Evolutionary conservation across 2,113 vertebrate species (phyloP).

Genomic region (Anolis sagrei): DNA sequence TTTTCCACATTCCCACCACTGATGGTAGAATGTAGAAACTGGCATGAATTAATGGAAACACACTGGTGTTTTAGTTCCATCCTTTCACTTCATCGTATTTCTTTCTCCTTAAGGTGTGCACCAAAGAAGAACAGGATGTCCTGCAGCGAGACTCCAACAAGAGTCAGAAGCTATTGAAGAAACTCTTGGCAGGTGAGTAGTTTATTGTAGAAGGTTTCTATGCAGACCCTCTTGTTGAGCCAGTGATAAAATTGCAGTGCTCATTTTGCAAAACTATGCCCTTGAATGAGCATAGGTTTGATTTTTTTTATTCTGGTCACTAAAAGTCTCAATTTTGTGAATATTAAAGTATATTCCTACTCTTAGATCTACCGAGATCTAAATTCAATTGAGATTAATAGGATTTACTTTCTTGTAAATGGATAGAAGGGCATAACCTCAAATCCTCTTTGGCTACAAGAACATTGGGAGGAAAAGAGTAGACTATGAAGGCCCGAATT

Average conservation of each 20-base stretch:
- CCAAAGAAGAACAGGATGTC: constrained; percentile 93
- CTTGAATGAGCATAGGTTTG: not conserved
- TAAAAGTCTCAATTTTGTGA: not conserved
- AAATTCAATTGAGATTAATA: too few species aligned
- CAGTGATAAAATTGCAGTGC: not conserved
- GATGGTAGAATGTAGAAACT: too few species aligned
- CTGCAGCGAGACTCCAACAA: constrained; percentile 96
- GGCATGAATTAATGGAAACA: too few species aligned
- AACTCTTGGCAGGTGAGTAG: constrained; percentile 89
- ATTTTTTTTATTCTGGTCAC: not conserved
- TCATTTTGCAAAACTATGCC: too few species aligned
- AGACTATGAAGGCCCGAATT: not conserved
- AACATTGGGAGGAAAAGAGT: not conserved
- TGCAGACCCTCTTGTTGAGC: not conserved
- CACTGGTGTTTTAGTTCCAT: too few species aligned
- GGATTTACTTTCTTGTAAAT: not conserved
- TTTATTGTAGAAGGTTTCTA: not conserved
- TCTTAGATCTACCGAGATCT: too few species aligned
- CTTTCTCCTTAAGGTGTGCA: constrained; percentile 86
- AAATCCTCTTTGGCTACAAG: not conserved
- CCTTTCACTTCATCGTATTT: not conserved
- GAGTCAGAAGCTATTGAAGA: constrained; percentile 96
- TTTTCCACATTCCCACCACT: too few species aligned
- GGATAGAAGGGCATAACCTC: not conserved
- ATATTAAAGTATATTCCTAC: too few species aligned